Base-by-base conservation (phyloP, 2,797 vertebrate genomes). In the Anomalospiza imberbis region DNA sequence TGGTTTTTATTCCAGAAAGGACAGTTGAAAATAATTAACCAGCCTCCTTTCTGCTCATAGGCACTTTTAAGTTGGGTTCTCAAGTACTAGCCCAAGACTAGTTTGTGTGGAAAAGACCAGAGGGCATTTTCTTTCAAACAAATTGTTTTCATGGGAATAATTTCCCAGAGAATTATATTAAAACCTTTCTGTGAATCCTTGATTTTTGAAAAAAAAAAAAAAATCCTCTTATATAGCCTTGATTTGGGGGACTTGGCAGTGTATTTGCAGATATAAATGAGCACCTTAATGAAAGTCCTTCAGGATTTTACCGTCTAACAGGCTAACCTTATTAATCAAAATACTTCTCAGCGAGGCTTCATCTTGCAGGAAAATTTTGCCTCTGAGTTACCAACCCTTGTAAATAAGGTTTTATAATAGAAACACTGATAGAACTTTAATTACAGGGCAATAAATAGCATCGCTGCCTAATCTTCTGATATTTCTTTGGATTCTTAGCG, bases 381-480 rank as follows among this genome's bases (percentile, higher is more conserved):
- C 95, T 96, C 94, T 91, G 95, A 97, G 94, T 97, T 97, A 96
- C 95, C 96, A 98, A 96, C 97, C 97, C 97, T 96, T 95, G 94
- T 96, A 97, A 98, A 97, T 97, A 96, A 96, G 96, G 76, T 63
- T 97, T 93, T 85, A 83, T 93, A 97, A 97, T 95, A 97, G 96
- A 97, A 98, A 96, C 96, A 83, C 94, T 97, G 97, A 97, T 96
- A 97, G 97, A 86, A 95, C 95, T 95, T 98, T 98, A 98, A 98
- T 98, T 98, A 97, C 81, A 97, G 97, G 96, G 97, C 97, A 97
- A 98, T 97, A 98, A 98, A 98, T 98, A 98, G 97, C 97, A 82
- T 66, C 83, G 93, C 97, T 84, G 95, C 97, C 87, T 97, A 98
- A 97, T 97, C 97, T 97, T 95, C 95, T 42, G 97, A 85, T 98